Evolutionary conservation across 2,113 vertebrate genomes (phyloP).

Genomic region (Brienomyrus longianalis): DNA sequence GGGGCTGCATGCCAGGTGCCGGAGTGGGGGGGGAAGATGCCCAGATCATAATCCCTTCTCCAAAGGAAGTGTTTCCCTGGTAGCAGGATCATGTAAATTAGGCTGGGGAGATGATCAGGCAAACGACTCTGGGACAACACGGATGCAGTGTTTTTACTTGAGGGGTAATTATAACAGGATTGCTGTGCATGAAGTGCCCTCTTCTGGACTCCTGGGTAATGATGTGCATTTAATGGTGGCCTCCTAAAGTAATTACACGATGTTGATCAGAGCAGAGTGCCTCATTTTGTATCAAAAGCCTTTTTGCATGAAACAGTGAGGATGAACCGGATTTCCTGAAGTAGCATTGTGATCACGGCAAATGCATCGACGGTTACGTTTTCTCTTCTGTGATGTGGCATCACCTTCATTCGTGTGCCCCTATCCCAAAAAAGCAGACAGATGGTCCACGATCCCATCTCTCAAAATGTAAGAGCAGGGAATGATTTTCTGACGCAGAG

Average conservation of each 20-base stretch:
- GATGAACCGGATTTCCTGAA: background rate
- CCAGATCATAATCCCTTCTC: background rate
- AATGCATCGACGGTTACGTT: background rate
- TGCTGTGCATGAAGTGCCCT: background rate
- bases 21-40: too few relatives aligned
- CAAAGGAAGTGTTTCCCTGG: background rate
- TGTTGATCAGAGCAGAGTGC: background rate
- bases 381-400: too few relatives aligned
- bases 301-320: background rate
- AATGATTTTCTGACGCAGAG: background rate
- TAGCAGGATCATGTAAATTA: conserved; percentile 1
- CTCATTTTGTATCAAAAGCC: background rate
- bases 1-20: background rate
- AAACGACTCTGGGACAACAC: background rate
- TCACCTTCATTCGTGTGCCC: background rate
- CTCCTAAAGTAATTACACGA: background rate
- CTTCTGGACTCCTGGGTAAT: background rate
- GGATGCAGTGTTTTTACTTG: background rate
- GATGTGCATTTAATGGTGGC: background rate
- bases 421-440: background rate
- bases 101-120: background rate
- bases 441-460: background rate
- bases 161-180: conserved; percentile 6
- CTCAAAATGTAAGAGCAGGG: background rate
- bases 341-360: background rate